Conservation (phyloP, 2,113 vertebrate genomes). For the Psittacara wagleri region DNA sequence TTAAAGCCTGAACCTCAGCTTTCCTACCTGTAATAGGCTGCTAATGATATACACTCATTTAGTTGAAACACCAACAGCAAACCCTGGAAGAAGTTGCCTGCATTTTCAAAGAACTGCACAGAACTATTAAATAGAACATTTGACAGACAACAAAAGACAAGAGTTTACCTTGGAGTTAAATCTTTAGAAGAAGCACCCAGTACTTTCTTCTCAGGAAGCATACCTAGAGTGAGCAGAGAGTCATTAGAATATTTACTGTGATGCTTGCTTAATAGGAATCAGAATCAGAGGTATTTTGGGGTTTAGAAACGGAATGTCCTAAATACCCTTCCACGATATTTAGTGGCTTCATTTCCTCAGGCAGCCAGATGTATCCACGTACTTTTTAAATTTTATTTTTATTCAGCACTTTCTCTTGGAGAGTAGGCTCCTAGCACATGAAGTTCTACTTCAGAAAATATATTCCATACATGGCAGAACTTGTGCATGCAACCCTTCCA, state of each 20-base stretch:
- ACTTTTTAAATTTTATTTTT: background rate
- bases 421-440: background rate
- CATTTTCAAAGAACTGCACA: background rate
- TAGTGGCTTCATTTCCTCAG: background rate
- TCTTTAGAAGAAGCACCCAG: constrained; percentile 49
- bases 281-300: background rate
- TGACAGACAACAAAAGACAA: background rate
- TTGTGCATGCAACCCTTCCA: background rate
- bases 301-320: background rate
- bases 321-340: background rate
- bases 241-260: background rate
- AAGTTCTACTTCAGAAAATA: background rate
- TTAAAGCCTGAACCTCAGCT: background rate
- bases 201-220: constrained; percentile 54
- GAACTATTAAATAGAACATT: background rate
- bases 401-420: background rate
- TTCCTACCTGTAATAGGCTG: background rate
- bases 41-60: background rate
- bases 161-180: constrained; percentile 69
- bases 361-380: background rate
- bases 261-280: background rate
- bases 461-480: background rate
- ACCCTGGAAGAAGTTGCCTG: background rate
- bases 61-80: background rate
- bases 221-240: constrained; percentile 60